phyloP scores from a whole-genome alignment of 2,888 invertebrate genomes.

The Orthosia cruda region DNA sequence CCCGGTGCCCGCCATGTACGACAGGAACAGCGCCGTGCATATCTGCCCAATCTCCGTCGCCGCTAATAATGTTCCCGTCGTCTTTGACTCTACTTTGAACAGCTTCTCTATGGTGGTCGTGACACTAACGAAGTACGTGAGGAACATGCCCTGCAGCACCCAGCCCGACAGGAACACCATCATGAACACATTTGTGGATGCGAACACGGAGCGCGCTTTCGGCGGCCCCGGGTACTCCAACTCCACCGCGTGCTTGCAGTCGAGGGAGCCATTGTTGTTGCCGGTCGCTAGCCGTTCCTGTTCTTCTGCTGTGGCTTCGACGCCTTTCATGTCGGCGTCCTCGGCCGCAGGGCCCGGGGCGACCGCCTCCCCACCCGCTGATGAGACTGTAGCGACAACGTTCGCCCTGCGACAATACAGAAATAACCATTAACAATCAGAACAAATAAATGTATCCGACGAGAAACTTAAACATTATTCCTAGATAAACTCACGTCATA shows the following conservation, averaged over 20 bases:
- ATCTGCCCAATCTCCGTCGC: conserved; percentile 98
- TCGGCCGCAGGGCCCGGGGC: conserved; percentile 85
- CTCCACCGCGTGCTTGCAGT: conserved; percentile 93
- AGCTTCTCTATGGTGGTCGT: conserved; percentile 98
- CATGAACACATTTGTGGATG: conserved; percentile 97
- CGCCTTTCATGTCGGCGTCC: conserved; percentile 89
- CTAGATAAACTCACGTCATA: conserved; percentile 86
- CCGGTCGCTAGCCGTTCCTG: conserved; percentile 89
- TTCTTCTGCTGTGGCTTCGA: conserved; percentile 90
- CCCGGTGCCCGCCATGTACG: conserved; percentile 97
- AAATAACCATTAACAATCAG: conserved; percentile 65
- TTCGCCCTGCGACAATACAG: conserved; percentile 86
- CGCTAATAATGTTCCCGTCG: conserved; percentile 97
- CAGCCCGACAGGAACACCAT: conserved; percentile 97
- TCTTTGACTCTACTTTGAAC: conserved; percentile 97
- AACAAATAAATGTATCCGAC: conserved; percentile 23
- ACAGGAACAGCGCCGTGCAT: conserved; percentile 96
- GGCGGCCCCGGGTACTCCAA: conserved; percentile 84
- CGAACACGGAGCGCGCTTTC: conserved; percentile 93
- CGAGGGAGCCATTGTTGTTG: conserved; percentile 95
- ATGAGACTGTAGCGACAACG: conserved; percentile 80
- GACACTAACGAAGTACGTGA: conserved; percentile 98
- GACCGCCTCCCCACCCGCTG: conserved; percentile 85
- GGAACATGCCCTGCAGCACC: conserved; percentile 98
- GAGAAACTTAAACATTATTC: conserved; percentile 22